phyloP scores from a whole-genome alignment of 92 coral and sea anemone species.

The Epizoanthus scotinus region DNA sequence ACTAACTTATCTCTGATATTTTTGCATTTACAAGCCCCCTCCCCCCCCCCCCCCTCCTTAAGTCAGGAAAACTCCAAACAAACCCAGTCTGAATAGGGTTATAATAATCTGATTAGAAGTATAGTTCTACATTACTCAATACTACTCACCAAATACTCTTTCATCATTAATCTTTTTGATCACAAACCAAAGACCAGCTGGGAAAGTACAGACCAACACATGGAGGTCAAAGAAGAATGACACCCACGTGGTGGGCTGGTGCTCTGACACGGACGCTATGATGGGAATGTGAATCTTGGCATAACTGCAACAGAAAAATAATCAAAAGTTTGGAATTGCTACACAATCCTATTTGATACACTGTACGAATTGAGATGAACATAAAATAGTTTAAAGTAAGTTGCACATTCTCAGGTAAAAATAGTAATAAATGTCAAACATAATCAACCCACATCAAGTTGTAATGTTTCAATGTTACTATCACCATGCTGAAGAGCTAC shows the following conservation, averaged over 20 bases:
- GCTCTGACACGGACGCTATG: slow-evolving; percentile 98
- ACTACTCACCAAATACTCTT: slow-evolving; percentile 85
- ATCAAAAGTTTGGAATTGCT: not conserved
- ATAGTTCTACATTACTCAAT: slow-evolving; percentile 35
- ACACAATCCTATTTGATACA: too few relatives aligned
- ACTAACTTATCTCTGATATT: too few relatives aligned
- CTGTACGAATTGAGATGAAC: too few relatives aligned
- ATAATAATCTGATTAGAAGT: not conserved
- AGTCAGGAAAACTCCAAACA: too few relatives aligned
- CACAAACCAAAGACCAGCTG: slow-evolving; percentile 99
- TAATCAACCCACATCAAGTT: not conserved
- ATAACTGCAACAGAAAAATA: slow-evolving; percentile 60
- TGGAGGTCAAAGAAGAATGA: slow-evolving; percentile 99
- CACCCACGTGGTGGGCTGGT: slow-evolving; percentile 99
- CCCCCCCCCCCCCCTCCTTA: too few relatives aligned
- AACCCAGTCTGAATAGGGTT: too few relatives aligned
- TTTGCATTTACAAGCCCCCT: too few relatives aligned
- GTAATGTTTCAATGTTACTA: not conserved
- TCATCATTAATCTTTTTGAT: slow-evolving; percentile 95
- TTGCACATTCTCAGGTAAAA: not conserved
- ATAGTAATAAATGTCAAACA: not conserved
- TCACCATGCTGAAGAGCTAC: too few relatives aligned
- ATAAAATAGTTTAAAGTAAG: too few relatives aligned
- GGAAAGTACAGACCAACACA: slow-evolving; percentile 88
- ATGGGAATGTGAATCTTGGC: slow-evolving; percentile 99